phyloP scores from a whole-genome alignment of 2,888 invertebrate genomes.

The Ichneumoninae sp. region DNA sequence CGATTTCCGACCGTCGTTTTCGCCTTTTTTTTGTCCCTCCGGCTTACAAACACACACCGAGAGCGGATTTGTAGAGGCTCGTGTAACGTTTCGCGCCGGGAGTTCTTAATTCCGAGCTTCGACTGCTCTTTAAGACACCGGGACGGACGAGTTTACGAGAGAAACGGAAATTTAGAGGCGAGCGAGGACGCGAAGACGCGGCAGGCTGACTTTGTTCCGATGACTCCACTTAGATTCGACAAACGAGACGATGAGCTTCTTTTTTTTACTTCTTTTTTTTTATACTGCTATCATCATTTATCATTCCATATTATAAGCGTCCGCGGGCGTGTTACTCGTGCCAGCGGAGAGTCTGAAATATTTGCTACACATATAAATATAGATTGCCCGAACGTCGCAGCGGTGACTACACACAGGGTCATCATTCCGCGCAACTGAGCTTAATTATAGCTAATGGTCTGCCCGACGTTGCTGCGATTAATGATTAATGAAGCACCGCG shows the following conservation, averaged over 20 bases:
- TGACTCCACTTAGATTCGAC: conserved; percentile 34
- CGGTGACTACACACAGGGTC: conserved; percentile 45
- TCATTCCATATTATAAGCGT: conserved; percentile 50
- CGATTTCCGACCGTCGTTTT: conserved; percentile 80
- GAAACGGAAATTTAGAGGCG: conserved; percentile 11
- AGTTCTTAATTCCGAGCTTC: conserved; percentile 41
- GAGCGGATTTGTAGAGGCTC: background rate
- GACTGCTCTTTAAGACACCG: conserved; percentile 56
- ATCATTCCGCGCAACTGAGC: conserved; percentile 61
- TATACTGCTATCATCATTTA: conserved; percentile 46
- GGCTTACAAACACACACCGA: conserved; percentile 17
- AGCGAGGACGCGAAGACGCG: conserved; percentile 7
- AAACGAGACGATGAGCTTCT: conserved; percentile 48
- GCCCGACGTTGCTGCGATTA: conserved; percentile 62
- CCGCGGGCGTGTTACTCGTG: conserved; percentile 51
- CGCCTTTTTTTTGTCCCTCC: conserved; percentile 47
- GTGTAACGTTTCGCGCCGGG: conserved; percentile 28
- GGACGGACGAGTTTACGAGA: conserved; percentile 13
- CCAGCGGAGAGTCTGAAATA: conserved; percentile 49
- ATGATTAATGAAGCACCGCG: conserved; percentile 60
- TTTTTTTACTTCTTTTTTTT: conserved; percentile 12
- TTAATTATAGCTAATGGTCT: conserved; percentile 66
- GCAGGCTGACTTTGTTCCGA: conserved; percentile 7
- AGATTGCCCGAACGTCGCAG: conserved; percentile 55
- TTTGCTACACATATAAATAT: conserved; percentile 68